Percentiles rank a stretch among this genome's conserved stretches.
Evolutionary conservation across 2,888 invertebrate species (phyloP).

Genomic region (Merodon equestris): DNA sequence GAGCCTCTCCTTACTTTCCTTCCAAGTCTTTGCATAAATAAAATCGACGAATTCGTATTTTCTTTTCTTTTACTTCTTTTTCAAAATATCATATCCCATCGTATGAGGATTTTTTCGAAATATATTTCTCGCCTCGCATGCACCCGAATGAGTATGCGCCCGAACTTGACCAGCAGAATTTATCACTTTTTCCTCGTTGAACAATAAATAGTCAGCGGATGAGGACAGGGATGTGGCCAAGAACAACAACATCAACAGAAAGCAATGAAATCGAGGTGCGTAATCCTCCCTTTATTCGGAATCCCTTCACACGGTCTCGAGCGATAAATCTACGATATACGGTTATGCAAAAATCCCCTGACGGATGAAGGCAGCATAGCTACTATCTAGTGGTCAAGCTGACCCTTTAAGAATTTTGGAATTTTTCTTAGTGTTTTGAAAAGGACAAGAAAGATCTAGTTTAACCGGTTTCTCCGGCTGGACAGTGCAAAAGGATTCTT

Average conservation of each 20-base stretch:
- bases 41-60: constrained; percentile 54
- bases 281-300: constrained; percentile 64
- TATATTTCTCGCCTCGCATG: constrained; percentile 62
- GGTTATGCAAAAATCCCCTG: constrained; percentile 61
- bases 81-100: too few species aligned
- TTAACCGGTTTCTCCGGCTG: constrained; percentile 42
- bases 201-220: constrained; percentile 50
- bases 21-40: constrained; percentile 63
- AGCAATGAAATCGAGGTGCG: constrained; percentile 66
- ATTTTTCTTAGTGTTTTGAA: constrained; percentile 20
- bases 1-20: constrained; percentile 15
- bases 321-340: constrained; percentile 57
- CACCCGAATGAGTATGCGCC: constrained; percentile 18
- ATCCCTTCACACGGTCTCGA: constrained; percentile 64
- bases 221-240: background rate
- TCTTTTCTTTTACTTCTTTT: constrained; percentile 44
- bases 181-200: constrained; percentile 62
- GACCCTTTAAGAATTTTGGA: constrained; percentile 37
- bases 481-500: constrained; percentile 49
- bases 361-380: constrained; percentile 8
- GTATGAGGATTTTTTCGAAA: constrained; percentile 19
- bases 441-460: constrained; percentile 35
- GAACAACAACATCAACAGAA: too few species aligned
- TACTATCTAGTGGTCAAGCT: constrained; percentile 40
- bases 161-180: constrained; percentile 56